Percentiles rank a stretch among this genome's conserved stretches.
Conservation (phyloP, 2,113 vertebrate genomes). For the Peromyscus leucopus region DNA sequence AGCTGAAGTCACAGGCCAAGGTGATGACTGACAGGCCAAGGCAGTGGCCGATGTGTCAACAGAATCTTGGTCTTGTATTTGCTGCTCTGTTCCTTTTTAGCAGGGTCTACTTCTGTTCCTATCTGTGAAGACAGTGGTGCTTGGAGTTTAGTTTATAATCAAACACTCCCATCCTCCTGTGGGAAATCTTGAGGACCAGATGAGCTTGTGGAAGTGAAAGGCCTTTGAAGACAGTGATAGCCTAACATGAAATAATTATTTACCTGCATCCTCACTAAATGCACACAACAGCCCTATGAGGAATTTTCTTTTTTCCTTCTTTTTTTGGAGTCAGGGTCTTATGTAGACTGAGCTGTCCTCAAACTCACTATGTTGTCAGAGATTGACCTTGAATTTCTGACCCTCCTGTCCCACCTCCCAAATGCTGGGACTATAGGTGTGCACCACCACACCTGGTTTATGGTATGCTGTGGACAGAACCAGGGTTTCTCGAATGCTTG, state of each 20-base stretch:
- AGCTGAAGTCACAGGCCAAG: neutral
- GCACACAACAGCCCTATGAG: neutral
- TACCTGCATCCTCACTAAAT: constrained; percentile 16
- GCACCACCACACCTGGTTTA: neutral
- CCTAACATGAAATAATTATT: constrained; percentile 1
- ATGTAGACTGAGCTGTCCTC: neutral
- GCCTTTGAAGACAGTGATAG: neutral
- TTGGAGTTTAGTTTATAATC: neutral
- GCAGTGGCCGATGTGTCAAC: neutral
- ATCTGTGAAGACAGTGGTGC: neutral
- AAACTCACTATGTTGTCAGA: neutral
- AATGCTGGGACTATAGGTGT: neutral
- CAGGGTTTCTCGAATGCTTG: neutral
- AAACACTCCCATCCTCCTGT: neutral
- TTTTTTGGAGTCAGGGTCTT: neutral
- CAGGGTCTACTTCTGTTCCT: neutral
- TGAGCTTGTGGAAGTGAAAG: constrained; percentile 16
- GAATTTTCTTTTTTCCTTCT: neutral
- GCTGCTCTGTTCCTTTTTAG: constrained; percentile 5
- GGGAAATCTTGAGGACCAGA: constrained; percentile 6
- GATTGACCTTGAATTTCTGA: neutral
- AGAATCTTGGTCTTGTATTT: constrained; percentile 48
- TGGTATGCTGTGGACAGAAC: neutral
- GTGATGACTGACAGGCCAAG: neutral
- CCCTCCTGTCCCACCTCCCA: neutral